A percentile compares a stretch with the other conserved stretches of the same genome.
These are phyloP conservation scores for Thryonomys swinderianus DNA, from an alignment of 2,113 vertebrate genomes.

Conservation along the genomic window DNA sequence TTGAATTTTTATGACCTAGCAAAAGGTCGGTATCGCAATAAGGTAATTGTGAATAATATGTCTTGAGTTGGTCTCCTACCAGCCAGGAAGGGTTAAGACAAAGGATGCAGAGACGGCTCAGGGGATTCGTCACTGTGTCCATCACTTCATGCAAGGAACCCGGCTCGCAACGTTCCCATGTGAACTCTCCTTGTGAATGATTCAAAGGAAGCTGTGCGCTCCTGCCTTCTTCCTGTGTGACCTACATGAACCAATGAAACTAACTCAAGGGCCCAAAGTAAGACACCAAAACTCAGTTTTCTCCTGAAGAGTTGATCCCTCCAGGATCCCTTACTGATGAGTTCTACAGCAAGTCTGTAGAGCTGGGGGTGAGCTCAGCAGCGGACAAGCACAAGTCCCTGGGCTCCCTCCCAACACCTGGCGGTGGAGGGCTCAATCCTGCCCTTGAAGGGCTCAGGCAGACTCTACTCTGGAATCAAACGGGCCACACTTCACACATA, in stretches of 20 bases:
- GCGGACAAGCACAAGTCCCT: background rate
- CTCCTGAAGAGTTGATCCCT: background rate
- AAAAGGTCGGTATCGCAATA: constrained; percentile 12
- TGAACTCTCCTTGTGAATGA: background rate
- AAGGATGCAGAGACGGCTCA: background rate
- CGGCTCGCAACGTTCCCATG: background rate
- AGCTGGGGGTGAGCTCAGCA: background rate
- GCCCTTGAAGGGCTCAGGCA: background rate
- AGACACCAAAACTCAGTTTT: constrained; percentile 34
- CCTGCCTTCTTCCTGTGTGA: background rate
- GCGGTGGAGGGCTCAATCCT: background rate
- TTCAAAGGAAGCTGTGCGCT: background rate
- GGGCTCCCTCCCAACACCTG: background rate
- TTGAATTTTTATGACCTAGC: background rate
- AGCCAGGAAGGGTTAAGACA: background rate
- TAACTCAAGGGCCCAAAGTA: background rate
- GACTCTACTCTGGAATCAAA: background rate
- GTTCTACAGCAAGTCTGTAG: background rate
- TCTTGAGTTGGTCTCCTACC: background rate
- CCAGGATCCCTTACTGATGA: background rate
- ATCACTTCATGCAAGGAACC: background rate
- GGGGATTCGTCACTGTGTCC: background rate
- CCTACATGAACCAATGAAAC: background rate
- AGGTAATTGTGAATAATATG: background rate
- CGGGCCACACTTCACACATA: background rate